A percentile compares a stretch with the other conserved stretches of the same genome.
Evolutionary conservation across 2,888 invertebrate genomes (phyloP).

Genomic region (Anticlea derivata): DNA sequence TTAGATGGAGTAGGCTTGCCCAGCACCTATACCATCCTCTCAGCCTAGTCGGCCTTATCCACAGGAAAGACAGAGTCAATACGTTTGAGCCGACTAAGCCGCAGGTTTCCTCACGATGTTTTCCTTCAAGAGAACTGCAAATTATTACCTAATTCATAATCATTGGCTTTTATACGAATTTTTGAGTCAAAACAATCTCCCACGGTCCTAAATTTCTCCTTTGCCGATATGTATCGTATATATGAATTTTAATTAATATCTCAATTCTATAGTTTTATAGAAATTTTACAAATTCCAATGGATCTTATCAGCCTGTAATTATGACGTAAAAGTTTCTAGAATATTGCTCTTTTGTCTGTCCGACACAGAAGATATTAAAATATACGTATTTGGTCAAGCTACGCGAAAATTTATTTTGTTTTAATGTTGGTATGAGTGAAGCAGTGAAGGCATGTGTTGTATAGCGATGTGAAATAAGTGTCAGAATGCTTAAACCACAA

Average conservation of each 20-base stretch:
- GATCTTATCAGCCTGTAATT: slow-evolving; percentile 2
- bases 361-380: too few relatives aligned
- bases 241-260: slow-evolving; percentile 12
- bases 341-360: background rate
- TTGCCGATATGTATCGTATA: slow-evolving; percentile 8
- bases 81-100: too few relatives aligned
- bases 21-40: too few relatives aligned
- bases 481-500: slow-evolving; percentile 1
- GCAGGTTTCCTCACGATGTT: too few relatives aligned
- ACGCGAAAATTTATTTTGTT: background rate
- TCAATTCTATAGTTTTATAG: background rate
- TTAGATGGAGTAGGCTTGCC: too few relatives aligned
- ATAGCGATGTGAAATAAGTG: background rate
- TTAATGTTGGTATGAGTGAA: background rate
- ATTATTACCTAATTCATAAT: too few relatives aligned
- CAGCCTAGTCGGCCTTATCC: too few relatives aligned
- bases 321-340: background rate
- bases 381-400: too few relatives aligned
- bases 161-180: too few relatives aligned
- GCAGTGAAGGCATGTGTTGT: background rate
- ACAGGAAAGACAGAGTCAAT: too few relatives aligned
- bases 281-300: slow-evolving; percentile 2
- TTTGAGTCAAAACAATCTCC: background rate
- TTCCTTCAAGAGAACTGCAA: too few relatives aligned
- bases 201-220: slow-evolving; percentile 7